Percentiles rank a stretch among this genome's conserved stretches.
phyloP scores from a whole-genome alignment of 2,113 vertebrate species.

The Strigops habroptila region DNA sequence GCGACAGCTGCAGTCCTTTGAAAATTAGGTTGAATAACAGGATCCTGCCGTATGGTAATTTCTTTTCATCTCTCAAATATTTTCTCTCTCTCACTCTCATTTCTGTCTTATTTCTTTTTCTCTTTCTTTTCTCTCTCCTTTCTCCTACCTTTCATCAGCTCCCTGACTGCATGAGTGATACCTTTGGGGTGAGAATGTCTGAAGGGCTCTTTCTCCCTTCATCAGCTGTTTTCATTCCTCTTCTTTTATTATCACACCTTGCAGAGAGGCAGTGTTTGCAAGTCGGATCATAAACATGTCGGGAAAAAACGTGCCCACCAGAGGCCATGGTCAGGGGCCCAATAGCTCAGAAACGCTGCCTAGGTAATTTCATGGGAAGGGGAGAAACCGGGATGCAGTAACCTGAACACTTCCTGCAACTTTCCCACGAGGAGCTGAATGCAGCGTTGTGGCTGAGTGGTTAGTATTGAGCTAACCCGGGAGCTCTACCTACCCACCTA shows the following conservation, averaged over 20 bases:
- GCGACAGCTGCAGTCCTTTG: conserved; percentile 81
- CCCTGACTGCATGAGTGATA: conserved; percentile 20
- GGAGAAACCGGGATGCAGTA: background rate
- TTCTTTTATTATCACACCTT: conserved; percentile 22
- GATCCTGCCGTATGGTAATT: conserved; percentile 78
- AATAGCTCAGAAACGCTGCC: background rate
- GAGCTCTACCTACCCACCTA: conserved; percentile 12
- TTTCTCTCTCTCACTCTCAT: conserved; percentile 33
- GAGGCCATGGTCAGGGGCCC: background rate
- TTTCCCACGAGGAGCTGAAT: background rate
- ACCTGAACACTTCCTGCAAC: background rate
- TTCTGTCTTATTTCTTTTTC: conserved; percentile 64
- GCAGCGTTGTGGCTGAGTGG: background rate
- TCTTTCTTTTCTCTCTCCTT: conserved; percentile 20
- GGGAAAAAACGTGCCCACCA: background rate
- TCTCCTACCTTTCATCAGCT: conserved; percentile 31
- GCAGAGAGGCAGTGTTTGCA: background rate
- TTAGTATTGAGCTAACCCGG: background rate
- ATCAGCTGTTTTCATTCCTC: background rate
- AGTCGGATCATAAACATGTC: background rate
- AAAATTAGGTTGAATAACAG: conserved; percentile 84
- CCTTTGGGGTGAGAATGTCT: conserved; percentile 3
- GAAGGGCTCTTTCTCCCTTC: background rate
- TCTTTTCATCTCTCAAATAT: conserved; percentile 74
- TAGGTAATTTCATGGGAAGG: background rate